These are phyloP conservation scores for Neolamprologus kungweensis DNA, from an alignment of 2,113 vertebrate species.

Conservation along the genomic window DNA sequence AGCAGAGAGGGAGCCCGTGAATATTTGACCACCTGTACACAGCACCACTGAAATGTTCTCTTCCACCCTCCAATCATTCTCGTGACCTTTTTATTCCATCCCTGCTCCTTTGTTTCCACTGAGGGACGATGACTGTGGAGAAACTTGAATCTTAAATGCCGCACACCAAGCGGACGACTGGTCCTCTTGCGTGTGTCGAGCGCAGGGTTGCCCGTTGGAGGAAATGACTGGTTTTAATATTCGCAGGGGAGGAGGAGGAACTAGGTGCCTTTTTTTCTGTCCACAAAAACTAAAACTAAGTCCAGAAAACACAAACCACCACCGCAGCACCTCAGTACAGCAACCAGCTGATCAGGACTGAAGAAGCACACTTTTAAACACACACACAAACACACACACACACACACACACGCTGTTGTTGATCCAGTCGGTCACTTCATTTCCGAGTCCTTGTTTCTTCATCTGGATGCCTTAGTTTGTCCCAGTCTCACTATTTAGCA, in stretches of 20 bases:
- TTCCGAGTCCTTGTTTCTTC: conserved; percentile 25
- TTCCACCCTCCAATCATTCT: not conserved
- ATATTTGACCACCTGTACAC: conserved; percentile 7
- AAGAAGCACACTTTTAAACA: not conserved
- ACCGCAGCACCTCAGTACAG: conserved; percentile 48
- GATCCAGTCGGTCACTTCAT: not conserved
- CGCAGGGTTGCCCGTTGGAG: not conserved
- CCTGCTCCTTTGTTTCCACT: not conserved
- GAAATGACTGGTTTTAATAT: not conserved
- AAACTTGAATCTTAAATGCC: not conserved
- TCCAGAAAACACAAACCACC: conserved; percentile 21
- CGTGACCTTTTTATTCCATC: not conserved
- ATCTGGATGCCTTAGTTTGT: conserved; percentile 64
- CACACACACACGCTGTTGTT: not conserved
- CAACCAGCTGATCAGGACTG: conserved; percentile 46
- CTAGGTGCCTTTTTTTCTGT: conserved; percentile 55
- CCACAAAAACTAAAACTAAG: not conserved
- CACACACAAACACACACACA: not conserved
- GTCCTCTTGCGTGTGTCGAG: conserved; percentile 12
- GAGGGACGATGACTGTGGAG: not conserved
- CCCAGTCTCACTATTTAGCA: conserved; percentile 6
- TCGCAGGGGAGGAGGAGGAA: conserved; percentile 36
- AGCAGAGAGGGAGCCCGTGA: not conserved
- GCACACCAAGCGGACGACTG: conserved; percentile 37
- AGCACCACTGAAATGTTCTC: conserved; percentile 7